Conservation (phyloP, 2,888 invertebrate genomes). For the Scaptomyza parva region DNA sequence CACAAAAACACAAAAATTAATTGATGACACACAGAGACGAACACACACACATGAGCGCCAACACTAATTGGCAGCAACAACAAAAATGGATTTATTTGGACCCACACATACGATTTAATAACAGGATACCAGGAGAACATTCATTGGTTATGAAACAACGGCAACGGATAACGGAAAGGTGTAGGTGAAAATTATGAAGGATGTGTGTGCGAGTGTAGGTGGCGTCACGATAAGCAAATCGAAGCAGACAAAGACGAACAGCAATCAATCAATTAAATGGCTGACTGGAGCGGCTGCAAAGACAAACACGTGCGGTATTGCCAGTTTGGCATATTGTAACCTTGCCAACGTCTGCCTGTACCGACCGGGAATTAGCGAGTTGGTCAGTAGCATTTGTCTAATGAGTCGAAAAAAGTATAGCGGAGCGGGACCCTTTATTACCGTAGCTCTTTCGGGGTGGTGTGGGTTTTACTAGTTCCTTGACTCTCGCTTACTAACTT, state of each 20-base stretch:
- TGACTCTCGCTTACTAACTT: too few relatives aligned
- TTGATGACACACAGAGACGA: constrained; percentile 60
- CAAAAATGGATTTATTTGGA: constrained; percentile 44
- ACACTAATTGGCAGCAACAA: constrained; percentile 73
- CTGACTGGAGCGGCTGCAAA: constrained; percentile 50
- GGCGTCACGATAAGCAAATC: constrained; percentile 47
- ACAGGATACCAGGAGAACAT: constrained; percentile 28
- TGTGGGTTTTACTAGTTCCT: too few relatives aligned
- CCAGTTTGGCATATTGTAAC: too few relatives aligned
- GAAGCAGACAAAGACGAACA: constrained; percentile 71
- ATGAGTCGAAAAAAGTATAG: too few relatives aligned
- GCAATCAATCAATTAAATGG: constrained; percentile 80
- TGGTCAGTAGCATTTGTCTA: too few relatives aligned
- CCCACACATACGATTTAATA: constrained; percentile 71
- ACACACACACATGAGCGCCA: constrained; percentile 52
- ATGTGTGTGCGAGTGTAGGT: not conserved
- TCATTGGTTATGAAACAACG: constrained; percentile 64
- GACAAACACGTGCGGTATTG: too few relatives aligned
- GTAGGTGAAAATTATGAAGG: not conserved
- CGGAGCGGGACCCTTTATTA: too few relatives aligned
- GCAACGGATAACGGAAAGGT: constrained; percentile 15
- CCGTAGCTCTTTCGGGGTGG: too few relatives aligned
- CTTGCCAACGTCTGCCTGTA: too few relatives aligned
- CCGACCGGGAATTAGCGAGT: too few relatives aligned
- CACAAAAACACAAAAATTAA: constrained; percentile 72